Conservation (phyloP, 2,797 vertebrate genomes). For the Ciconia nigra region DNA sequence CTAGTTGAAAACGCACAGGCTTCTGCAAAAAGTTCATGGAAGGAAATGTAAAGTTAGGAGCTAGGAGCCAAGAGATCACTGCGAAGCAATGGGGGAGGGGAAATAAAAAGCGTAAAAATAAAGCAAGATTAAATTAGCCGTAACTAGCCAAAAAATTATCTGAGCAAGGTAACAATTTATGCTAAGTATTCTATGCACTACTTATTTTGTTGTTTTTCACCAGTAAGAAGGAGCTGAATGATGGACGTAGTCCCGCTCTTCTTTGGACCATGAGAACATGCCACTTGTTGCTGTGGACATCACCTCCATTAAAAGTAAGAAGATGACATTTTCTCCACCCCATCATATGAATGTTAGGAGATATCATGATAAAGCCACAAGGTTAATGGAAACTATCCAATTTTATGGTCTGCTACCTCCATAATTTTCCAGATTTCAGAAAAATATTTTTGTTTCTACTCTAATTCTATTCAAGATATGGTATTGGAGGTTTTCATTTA, state of each 20-base stretch:
- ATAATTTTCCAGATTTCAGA: neutral
- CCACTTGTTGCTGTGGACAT: neutral
- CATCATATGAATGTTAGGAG: neutral
- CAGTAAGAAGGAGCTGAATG: neutral
- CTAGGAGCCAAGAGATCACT: neutral
- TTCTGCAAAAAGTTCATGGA: neutral
- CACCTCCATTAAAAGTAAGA: neutral
- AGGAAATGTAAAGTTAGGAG: neutral
- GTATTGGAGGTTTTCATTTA: neutral
- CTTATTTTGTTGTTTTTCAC: neutral
- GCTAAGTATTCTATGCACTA: neutral
- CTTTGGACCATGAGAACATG: neutral
- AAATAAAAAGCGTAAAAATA: neutral
- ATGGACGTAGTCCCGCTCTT: accelerated
- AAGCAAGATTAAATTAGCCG: neutral
- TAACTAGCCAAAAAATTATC: neutral
- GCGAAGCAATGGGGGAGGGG: accelerated
- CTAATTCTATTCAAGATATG: neutral
- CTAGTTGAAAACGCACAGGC: neutral
- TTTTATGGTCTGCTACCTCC: neutral
- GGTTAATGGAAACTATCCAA: neutral
- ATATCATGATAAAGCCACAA: neutral
- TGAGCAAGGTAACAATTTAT: neutral
- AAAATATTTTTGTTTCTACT: neutral
- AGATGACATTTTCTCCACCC: neutral